Conservation (phyloP, 1,140 invertebrate genomes). For the Drosophila eugracilis region DNA sequence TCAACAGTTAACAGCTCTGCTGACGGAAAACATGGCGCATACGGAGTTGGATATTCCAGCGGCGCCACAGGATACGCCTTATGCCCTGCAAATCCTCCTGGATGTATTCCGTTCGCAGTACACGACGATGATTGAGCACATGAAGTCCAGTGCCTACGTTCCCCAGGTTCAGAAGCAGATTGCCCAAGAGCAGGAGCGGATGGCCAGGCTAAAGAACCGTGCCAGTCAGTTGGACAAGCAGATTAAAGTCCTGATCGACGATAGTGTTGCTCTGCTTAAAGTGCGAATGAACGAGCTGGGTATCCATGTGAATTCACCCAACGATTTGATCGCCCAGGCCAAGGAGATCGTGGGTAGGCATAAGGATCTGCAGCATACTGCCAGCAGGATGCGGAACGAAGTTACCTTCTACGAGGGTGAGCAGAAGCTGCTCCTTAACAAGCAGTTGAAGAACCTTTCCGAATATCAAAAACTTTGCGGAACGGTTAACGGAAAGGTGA, state of each 20-base stretch:
- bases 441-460: constrained; percentile 84
- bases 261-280: constrained; percentile 95
- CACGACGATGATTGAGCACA: constrained; percentile 91
- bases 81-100: constrained; percentile 93
- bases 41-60: constrained; percentile 92
- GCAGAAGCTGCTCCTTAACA: constrained; percentile 89
- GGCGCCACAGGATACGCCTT: constrained; percentile 91
- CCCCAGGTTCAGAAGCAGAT: constrained; percentile 91
- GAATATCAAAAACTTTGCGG: constrained; percentile 86
- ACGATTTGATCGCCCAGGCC: constrained; percentile 94
- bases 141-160: constrained; percentile 92
- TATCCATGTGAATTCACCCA: constrained; percentile 92
- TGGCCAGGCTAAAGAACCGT: constrained; percentile 91
- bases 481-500: constrained; percentile 66
- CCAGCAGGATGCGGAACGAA: constrained; percentile 92
- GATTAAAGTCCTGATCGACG: constrained; percentile 95
- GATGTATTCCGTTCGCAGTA: constrained; percentile 94
- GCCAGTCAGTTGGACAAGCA: constrained; percentile 95
- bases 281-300: constrained; percentile 96
- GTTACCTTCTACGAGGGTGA: constrained; percentile 89
- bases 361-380: constrained; percentile 95
- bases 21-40: constrained; percentile 89
- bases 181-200: constrained; percentile 92
- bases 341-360: constrained; percentile 96
- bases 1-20: constrained; percentile 92